phyloP scores from a whole-genome alignment of 2,888 invertebrate species.

The Brachypalpus laphriformis region DNA sequence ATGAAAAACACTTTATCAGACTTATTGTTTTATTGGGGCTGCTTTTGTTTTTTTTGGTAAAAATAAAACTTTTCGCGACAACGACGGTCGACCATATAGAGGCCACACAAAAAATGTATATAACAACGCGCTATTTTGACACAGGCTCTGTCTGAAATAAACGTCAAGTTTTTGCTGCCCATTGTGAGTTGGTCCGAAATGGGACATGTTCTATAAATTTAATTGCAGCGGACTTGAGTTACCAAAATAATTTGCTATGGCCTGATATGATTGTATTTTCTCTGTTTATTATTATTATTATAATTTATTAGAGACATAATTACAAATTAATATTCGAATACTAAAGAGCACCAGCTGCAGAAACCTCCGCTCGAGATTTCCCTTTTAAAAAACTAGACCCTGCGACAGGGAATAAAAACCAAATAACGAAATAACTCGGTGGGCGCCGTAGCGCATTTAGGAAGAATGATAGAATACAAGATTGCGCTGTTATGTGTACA shows the following conservation, averaged over 20 bases:
- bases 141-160: slow-evolving; percentile 62
- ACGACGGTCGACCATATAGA: slow-evolving; percentile 70
- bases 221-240: not conserved
- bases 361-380: too few species aligned
- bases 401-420: too few species aligned
- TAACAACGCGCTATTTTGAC: slow-evolving; percentile 76
- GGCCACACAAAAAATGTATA: slow-evolving; percentile 76
- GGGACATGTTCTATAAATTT: slow-evolving; percentile 5
- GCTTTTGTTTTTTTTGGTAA: slow-evolving; percentile 47
- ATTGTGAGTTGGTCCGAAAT: slow-evolving; percentile 56
- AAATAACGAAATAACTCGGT: too few species aligned
- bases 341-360: too few species aligned
- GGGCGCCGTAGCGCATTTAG: too few species aligned
- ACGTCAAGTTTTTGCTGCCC: slow-evolving; percentile 36
- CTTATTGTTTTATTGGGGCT: slow-evolving; percentile 69
- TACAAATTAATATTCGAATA: too few species aligned
- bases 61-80: slow-evolving; percentile 64
- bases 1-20: slow-evolving; percentile 72
- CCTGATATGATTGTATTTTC: too few species aligned
- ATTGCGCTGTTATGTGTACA: too few species aligned
- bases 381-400: too few species aligned
- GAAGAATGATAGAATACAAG: too few species aligned
- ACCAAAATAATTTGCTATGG: slow-evolving; percentile 10
- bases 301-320: too few species aligned
- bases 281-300: too few species aligned